These are phyloP conservation scores for Megalopta genalis DNA, from an alignment of 1,140 invertebrate genomes.

Conservation along the genomic window DNA sequence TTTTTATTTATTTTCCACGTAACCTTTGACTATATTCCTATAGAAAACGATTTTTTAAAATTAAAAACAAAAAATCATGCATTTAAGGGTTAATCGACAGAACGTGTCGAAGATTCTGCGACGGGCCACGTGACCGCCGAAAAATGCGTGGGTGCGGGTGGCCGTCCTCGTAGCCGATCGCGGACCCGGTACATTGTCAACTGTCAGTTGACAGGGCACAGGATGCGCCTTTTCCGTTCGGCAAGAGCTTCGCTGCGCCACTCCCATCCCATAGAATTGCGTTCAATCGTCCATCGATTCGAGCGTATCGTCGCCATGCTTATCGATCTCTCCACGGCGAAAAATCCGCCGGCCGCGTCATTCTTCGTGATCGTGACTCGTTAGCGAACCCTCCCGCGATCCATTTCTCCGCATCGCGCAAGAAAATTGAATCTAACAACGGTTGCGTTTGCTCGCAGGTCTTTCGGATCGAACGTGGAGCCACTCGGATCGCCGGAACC, in stretches of 20 bases:
- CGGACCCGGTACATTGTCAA: slow-evolving; percentile 65
- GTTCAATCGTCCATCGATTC: slow-evolving; percentile 66
- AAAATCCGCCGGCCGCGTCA: slow-evolving; percentile 54
- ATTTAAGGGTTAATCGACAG: too few species aligned
- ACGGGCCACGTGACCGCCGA: slow-evolving; percentile 3
- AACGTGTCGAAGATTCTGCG: neutral
- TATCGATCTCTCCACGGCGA: slow-evolving; percentile 42
- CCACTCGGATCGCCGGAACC: too few species aligned
- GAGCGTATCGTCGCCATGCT: slow-evolving; percentile 53
- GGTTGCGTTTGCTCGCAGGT: too few species aligned
- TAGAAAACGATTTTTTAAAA: too few species aligned
- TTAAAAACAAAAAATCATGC: too few species aligned
- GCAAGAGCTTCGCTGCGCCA: slow-evolving; percentile 59
- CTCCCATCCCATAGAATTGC: slow-evolving; percentile 69
- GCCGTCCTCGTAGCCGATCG: slow-evolving; percentile 29
- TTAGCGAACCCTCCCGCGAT: neutral
- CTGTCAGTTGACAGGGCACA: slow-evolving; percentile 67
- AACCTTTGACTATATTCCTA: too few species aligned
- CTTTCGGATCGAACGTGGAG: too few species aligned
- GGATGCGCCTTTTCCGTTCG: slow-evolving; percentile 67
- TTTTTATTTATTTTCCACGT: too few species aligned
- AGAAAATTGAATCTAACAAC: too few species aligned
- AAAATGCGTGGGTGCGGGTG: slow-evolving; percentile 32
- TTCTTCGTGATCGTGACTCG: slow-evolving; percentile 25
- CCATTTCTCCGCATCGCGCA: neutral